Evolutionary conservation across 2,888 invertebrate species (phyloP).

Genomic region (Drosophila limbata): DNA sequence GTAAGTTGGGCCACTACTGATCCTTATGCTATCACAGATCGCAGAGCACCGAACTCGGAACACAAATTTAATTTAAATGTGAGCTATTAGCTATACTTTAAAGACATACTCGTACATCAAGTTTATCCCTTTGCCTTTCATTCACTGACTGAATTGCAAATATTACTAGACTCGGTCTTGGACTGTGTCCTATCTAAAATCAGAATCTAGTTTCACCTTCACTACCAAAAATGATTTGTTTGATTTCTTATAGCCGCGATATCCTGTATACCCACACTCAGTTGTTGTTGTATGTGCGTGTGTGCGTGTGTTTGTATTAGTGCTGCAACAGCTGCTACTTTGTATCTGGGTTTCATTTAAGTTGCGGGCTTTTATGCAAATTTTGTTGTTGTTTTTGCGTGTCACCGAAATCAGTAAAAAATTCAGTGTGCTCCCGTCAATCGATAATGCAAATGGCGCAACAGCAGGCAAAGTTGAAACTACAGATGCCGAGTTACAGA

Average conservation of each 20-base stretch:
- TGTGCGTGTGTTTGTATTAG: slow-evolving; percentile 14
- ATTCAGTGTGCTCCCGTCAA: slow-evolving; percentile 30
- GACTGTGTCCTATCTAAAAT: not conserved
- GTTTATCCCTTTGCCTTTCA: not conserved
- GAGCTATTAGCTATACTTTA: too few species aligned
- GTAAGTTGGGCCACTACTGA: too few species aligned
- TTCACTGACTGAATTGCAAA: not conserved
- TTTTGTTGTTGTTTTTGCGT: slow-evolving; percentile 67
- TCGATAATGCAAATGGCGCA: slow-evolving; percentile 69
- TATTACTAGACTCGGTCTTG: not conserved
- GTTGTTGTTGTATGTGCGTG: slow-evolving; percentile 1
- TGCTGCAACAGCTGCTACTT: slow-evolving; percentile 52
- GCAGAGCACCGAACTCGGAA: too few species aligned
- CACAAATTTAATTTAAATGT: too few species aligned
- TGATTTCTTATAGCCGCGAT: slow-evolving; percentile 13
- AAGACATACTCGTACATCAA: too few species aligned
- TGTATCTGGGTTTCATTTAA: slow-evolving; percentile 32
- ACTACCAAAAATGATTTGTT: not conserved
- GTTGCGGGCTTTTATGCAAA: slow-evolving; percentile 67
- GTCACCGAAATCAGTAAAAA: slow-evolving; percentile 57
- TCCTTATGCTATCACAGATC: too few species aligned
- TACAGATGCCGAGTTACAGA: slow-evolving; percentile 11
- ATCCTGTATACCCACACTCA: not conserved
- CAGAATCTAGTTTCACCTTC: not conserved
- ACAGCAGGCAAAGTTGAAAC: slow-evolving; percentile 42